phyloP scores from a whole-genome alignment of 1,140 invertebrate species.

The Nylanderia fulva region DNA sequence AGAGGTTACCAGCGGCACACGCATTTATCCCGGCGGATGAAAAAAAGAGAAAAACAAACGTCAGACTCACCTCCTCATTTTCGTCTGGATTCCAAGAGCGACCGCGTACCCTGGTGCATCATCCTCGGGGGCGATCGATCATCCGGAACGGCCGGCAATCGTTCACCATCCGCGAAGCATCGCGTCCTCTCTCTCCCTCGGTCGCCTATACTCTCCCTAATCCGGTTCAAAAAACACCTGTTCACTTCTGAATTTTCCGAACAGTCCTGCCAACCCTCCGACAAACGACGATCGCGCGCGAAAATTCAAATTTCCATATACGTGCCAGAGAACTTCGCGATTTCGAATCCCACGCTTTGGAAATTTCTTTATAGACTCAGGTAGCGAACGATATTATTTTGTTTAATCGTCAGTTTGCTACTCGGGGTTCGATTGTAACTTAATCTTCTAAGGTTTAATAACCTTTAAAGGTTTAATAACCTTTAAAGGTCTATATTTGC shows the following conservation, averaged over 20 bases:
- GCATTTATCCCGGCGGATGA: not conserved
- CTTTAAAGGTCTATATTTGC: too few species aligned
- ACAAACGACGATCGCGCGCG: not conserved
- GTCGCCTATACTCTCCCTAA: constrained; percentile 77
- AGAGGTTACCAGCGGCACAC: constrained; percentile 16
- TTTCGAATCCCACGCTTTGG: too few species aligned
- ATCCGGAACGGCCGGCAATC: constrained; percentile 61
- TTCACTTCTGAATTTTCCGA: constrained; percentile 88
- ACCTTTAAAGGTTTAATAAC: too few species aligned
- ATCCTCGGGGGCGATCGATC: constrained; percentile 42
- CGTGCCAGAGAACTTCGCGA: too few species aligned
- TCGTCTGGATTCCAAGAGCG: not conserved
- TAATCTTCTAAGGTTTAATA: too few species aligned
- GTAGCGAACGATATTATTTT: too few species aligned
- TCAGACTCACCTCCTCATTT: constrained; percentile 69
- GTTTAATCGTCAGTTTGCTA: too few species aligned
- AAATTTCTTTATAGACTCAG: too few species aligned
- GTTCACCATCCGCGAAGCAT: constrained; percentile 66
- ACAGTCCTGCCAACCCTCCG: constrained; percentile 87
- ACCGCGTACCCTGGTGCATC: constrained; percentile 63
- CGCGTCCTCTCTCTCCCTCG: constrained; percentile 66
- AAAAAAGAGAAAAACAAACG: constrained; percentile 46
- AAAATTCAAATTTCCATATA: too few species aligned
- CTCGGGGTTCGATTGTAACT: too few species aligned
- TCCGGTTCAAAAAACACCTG: constrained; percentile 89